Evolutionary conservation across 2,888 invertebrate genomes (phyloP).

Genomic region (Choristoneura rosaceana): DNA sequence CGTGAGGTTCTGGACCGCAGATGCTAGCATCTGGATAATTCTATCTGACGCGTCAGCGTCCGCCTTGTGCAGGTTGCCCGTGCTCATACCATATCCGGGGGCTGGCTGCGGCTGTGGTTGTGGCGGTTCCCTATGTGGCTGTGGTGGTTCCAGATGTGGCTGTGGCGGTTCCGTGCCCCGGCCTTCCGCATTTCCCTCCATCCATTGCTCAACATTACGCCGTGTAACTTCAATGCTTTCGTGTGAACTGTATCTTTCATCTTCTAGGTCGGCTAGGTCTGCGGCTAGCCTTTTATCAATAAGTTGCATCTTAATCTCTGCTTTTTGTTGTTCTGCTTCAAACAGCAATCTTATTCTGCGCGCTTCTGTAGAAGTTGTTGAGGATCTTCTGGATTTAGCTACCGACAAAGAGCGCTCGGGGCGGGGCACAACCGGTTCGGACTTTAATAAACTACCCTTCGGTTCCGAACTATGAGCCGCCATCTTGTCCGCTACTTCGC

Average conservation of each 20-base stretch:
- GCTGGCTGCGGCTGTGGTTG: not conserved
- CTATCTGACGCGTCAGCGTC: not conserved
- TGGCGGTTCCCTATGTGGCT: too few relatives aligned
- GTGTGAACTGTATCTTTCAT: not conserved
- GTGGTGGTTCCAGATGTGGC: too few relatives aligned
- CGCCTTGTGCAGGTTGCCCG: not conserved
- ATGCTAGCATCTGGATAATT: not conserved
- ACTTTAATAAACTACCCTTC: not conserved
- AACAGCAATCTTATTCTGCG: slow-evolving; percentile 1
- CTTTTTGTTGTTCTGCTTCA: slow-evolving; percentile 20
- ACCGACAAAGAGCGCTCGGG: not conserved
- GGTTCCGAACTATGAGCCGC: not conserved
- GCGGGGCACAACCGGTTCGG: not conserved
- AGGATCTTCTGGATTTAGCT: not conserved
- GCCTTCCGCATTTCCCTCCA: not conserved
- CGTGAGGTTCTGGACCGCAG: slow-evolving; percentile 4
- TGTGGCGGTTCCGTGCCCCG: not conserved
- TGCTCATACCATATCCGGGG: not conserved
- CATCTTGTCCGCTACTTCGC: not conserved
- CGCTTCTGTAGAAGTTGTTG: not conserved
- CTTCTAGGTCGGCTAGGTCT: slow-evolving; percentile 24
- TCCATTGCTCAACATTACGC: not conserved
- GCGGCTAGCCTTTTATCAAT: slow-evolving; percentile 23
- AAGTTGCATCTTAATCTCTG: slow-evolving; percentile 9
- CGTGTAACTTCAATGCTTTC: not conserved